Conservation (phyloP, 2,797 vertebrate genomes). For the Antrozous pallidus region DNA sequence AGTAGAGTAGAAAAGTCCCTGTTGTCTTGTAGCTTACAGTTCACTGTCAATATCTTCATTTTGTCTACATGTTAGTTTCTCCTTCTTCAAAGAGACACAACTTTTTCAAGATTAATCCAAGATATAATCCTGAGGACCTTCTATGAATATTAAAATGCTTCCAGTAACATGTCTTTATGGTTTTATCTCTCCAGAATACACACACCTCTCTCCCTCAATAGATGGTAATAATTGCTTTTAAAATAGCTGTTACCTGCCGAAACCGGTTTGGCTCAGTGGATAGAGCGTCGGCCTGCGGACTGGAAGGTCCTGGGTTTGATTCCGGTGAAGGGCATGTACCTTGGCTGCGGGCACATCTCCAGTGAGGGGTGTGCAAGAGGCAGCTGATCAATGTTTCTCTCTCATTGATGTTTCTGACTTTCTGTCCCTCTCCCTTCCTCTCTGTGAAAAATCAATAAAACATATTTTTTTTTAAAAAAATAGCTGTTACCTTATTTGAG, state of each 20-base stretch:
- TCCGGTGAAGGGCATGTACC: no score
- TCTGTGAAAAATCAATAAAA: no score
- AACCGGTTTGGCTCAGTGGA: no score
- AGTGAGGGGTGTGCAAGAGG: no score
- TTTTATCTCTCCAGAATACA: background rate
- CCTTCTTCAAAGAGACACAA: background rate
- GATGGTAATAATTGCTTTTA: background rate
- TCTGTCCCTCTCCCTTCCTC: no score
- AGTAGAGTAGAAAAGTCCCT: background rate
- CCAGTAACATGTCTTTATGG: background rate
- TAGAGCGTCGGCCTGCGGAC: no score
- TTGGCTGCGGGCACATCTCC: no score
- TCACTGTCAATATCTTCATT: background rate
- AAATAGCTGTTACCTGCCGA: background rate
- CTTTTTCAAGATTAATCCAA: background rate
- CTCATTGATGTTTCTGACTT: no score
- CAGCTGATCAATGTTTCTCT: no score
- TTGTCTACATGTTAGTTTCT: background rate
- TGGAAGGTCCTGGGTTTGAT: no score
- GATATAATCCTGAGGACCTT: background rate
- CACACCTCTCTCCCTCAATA: background rate
- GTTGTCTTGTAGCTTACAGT: background rate
- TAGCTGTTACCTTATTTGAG: background rate
- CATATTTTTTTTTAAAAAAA: no score
- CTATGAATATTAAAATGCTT: background rate